Conservation (phyloP, 2,797 vertebrate genomes). For the Danionella dracula region DNA sequence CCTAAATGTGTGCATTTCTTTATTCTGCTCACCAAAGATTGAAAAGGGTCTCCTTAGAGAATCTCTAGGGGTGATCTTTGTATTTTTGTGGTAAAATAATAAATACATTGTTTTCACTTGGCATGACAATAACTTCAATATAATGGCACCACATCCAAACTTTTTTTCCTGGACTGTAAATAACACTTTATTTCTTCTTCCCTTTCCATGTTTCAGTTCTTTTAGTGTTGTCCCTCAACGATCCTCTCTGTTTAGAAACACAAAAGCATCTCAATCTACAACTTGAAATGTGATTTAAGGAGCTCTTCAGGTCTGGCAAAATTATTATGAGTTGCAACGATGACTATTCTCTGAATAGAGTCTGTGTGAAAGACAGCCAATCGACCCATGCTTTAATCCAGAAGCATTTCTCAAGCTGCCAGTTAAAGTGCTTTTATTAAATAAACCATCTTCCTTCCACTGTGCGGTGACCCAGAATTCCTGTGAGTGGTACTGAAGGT, state of each 20-base stretch:
- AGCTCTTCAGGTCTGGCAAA: neutral
- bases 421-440: slow-evolving; percentile 40
- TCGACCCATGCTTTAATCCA: slow-evolving; percentile 1
- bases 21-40: too few species aligned
- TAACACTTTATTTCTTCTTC: too few species aligned
- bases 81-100: too few species aligned
- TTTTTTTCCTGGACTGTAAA: too few species aligned
- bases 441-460: slow-evolving; percentile 19
- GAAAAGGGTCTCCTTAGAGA: too few species aligned
- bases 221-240: too few species aligned
- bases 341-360: neutral
- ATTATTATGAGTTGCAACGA: neutral
- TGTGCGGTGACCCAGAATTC: slow-evolving; percentile 29
- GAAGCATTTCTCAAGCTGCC: slow-evolving; percentile 4
- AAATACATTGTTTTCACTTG: too few species aligned
- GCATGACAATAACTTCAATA: too few species aligned
- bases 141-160: too few species aligned
- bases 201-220: too few species aligned
- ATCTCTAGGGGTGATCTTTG: too few species aligned
- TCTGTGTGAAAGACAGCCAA: neutral
- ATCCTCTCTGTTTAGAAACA: neutral
- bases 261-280: neutral
- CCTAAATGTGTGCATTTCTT: too few species aligned
- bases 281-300: neutral
- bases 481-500: slow-evolving; percentile 29